Evolutionary conservation across 2,888 invertebrate species (phyloP).

Genomic region (Crepidodera aurea): DNA sequence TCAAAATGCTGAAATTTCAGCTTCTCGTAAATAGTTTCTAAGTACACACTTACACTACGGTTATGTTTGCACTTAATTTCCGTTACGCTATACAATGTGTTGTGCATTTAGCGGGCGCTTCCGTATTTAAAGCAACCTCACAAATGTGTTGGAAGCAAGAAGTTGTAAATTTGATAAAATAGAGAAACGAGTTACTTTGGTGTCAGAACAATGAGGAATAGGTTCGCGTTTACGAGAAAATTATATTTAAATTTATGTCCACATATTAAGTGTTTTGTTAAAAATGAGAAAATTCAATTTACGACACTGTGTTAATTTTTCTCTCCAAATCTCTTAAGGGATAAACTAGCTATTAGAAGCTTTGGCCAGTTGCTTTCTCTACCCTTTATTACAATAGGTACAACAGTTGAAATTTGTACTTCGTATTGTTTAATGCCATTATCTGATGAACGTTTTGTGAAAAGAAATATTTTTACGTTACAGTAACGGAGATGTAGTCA

Average conservation of each 20-base stretch:
- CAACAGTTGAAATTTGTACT: no score
- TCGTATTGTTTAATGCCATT: no score
- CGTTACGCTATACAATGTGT: constrained; percentile 49
- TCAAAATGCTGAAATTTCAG: constrained; percentile 40
- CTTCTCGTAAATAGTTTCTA: constrained; percentile 49
- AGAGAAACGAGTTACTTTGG: constrained; percentile 11
- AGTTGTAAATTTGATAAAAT: constrained; percentile 25
- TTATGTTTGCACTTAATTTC: constrained; percentile 54
- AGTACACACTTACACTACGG: constrained; percentile 46
- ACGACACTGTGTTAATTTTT: no score
- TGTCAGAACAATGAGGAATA: constrained; percentile 5
- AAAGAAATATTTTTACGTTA: no score
- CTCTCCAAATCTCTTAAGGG: no score
- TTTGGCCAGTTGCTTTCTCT: no score
- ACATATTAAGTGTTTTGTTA: no score
- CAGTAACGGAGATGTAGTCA: no score
- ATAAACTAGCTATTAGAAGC: no score
- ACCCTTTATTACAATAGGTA: no score
- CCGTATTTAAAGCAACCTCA: constrained; percentile 53
- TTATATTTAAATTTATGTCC: not conserved
- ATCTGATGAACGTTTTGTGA: no score
- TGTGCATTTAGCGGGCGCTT: constrained; percentile 48
- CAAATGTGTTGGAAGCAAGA: constrained; percentile 37
- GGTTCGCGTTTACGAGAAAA: not conserved
- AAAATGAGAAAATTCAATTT: no score